A percentile compares a stretch with the other conserved stretches of the same genome.
phyloP scores from a whole-genome alignment of 2,888 invertebrate genomes.

The Crioceris asparagi region DNA sequence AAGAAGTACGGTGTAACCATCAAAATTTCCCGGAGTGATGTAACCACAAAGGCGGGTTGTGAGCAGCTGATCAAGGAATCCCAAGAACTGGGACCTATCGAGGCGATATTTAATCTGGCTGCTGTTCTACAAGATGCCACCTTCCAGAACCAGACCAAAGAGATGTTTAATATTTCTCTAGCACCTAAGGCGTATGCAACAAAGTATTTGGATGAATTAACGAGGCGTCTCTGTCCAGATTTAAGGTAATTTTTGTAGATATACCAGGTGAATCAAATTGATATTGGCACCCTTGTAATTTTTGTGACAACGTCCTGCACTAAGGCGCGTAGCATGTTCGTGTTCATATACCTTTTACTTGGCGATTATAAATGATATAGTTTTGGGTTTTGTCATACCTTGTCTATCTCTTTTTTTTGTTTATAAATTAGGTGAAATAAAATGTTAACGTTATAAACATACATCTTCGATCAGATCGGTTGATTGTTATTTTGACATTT shows the following conservation, averaged over 20 bases:
- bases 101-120: constrained; percentile 84
- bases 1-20: constrained; percentile 57
- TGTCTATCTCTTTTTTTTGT: too few species aligned
- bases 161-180: constrained; percentile 56
- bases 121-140: constrained; percentile 66
- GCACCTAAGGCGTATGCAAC: constrained; percentile 78
- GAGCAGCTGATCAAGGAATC: constrained; percentile 56
- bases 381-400: too few species aligned
- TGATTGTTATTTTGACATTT: too few species aligned
- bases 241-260: constrained; percentile 23
- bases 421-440: too few species aligned
- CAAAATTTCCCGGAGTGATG: constrained; percentile 58
- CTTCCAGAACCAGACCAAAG: constrained; percentile 64
- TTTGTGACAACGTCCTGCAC: too few species aligned
- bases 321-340: too few species aligned
- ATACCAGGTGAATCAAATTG: too few species aligned
- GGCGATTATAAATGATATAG: background rate
- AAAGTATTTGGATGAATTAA: constrained; percentile 55
- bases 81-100: constrained; percentile 55
- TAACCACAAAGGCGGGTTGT: constrained; percentile 60
- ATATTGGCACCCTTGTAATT: too few species aligned
- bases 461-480: too few species aligned
- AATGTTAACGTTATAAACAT: too few species aligned
- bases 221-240: constrained; percentile 24
- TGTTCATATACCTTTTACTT: background rate